A percentile compares a stretch with the other conserved stretches of the same genome.
Conservation (phyloP, 2,888 invertebrate genomes). For the Holacanthella duospinosa region DNA sequence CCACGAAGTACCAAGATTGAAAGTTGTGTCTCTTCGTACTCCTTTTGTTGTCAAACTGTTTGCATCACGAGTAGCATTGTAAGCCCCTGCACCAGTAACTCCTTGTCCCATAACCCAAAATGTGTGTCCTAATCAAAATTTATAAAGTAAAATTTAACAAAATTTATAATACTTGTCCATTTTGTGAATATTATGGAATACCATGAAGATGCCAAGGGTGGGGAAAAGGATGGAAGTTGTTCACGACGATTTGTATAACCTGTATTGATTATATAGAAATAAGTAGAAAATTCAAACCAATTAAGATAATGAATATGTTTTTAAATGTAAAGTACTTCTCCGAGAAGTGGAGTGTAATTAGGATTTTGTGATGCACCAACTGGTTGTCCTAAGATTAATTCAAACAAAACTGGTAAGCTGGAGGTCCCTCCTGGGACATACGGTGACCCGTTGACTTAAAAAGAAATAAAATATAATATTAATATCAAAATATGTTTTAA, state of each 20-base stretch:
- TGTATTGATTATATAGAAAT: not conserved
- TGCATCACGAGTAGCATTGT: not conserved
- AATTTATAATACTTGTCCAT: not conserved
- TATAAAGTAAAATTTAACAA: no score
- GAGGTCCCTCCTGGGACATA: not conserved
- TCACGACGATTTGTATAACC: not conserved
- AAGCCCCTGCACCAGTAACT: not conserved
- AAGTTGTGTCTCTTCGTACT: conserved; percentile 8
- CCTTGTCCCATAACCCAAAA: conserved; percentile 10
- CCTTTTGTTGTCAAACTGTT: not conserved
- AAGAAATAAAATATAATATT: no score
- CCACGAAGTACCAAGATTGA: conserved; percentile 4
- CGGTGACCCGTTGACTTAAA: not conserved
- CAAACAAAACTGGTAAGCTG: not conserved
- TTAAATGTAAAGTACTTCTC: not conserved
- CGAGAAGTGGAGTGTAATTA: not conserved
- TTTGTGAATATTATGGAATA: not conserved
- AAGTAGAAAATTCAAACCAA: not conserved
- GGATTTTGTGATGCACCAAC: not conserved
- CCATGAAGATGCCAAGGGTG: conserved; percentile 2
- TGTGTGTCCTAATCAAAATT: not conserved
- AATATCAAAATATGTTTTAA: no score
- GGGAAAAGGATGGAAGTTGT: not conserved
- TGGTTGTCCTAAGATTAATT: not conserved
- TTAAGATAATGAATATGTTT: not conserved